Percentiles rank a stretch among this genome's conserved stretches.
Evolutionary conservation across 2,888 invertebrate genomes (phyloP).

Genomic region (Holacanthella duospinosa): DNA sequence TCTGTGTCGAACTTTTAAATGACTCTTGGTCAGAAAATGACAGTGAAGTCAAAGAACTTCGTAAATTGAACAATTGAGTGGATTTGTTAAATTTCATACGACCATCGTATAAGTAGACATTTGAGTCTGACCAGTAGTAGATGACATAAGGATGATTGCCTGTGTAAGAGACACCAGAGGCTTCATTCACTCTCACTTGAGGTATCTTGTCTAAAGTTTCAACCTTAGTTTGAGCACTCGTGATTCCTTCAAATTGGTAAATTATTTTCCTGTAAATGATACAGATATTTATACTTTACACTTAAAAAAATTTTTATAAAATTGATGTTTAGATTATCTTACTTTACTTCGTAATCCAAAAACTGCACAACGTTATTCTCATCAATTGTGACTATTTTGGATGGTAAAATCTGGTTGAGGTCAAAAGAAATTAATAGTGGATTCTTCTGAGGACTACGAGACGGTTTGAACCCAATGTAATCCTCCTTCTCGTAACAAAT

Average conservation of each 20-base stretch:
- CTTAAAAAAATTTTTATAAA: neutral
- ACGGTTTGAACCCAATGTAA: slow-evolving; percentile 5
- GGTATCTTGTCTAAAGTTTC: too few relatives aligned
- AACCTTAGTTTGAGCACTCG: too few relatives aligned
- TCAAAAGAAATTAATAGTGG: slow-evolving; percentile 23
- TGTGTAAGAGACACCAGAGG: slow-evolving; percentile 20
- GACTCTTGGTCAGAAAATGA: slow-evolving; percentile 24
- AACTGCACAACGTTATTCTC: slow-evolving; percentile 24
- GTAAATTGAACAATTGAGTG: slow-evolving; percentile 18
- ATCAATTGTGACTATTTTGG: slow-evolving; percentile 27
- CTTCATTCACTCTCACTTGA: slow-evolving; percentile 22
- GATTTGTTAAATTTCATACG: slow-evolving; percentile 9
- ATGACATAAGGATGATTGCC: slow-evolving; percentile 9
- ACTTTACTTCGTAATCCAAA: slow-evolving; percentile 19
- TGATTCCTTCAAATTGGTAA: too few relatives aligned
- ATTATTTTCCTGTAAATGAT: too few relatives aligned
- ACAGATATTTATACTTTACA: too few relatives aligned
- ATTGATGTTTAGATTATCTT: slow-evolving; percentile 7
- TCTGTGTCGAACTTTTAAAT: slow-evolving; percentile 5
- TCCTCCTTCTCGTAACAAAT: slow-evolving; percentile 14
- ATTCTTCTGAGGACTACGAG: neutral
- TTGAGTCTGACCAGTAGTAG: slow-evolving; percentile 23
- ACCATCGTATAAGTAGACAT: slow-evolving; percentile 22
- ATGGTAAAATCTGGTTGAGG: slow-evolving; percentile 17
- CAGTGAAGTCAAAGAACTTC: slow-evolving; percentile 5